Conservation (phyloP, 1,140 invertebrate species). For the Papilio xuthus region DNA sequence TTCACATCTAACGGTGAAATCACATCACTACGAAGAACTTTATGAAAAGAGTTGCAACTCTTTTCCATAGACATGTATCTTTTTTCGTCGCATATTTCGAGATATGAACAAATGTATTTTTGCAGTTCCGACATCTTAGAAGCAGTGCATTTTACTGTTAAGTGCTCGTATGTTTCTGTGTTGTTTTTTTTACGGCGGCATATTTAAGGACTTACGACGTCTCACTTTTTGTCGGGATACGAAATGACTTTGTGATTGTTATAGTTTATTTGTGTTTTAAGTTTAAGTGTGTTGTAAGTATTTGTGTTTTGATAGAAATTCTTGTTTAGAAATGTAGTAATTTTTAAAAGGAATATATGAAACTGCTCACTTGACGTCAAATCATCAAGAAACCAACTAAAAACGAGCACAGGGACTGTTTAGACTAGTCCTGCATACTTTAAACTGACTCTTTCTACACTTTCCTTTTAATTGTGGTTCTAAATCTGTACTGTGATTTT, state of each 20-base stretch:
- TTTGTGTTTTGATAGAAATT: not conserved
- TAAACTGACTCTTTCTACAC: too few relatives aligned
- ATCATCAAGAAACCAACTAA: too few relatives aligned
- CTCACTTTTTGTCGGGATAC: not conserved
- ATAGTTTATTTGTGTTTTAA: not conserved
- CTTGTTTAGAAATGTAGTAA: too few relatives aligned
- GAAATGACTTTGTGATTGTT: not conserved
- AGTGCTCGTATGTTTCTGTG: not conserved
- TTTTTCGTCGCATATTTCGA: not conserved
- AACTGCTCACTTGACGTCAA: too few relatives aligned
- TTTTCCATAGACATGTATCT: not conserved
- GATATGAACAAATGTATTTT: slow-evolving; percentile 60
- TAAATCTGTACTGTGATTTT: too few relatives aligned
- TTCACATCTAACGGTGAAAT: slow-evolving; percentile 66
- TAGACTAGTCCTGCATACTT: too few relatives aligned
- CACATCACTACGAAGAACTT: slow-evolving; percentile 55
- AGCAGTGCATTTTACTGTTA: slow-evolving; percentile 28
- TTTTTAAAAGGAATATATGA: too few relatives aligned
- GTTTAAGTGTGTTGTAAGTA: not conserved
- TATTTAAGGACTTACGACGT: not conserved
- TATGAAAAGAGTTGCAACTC: too few relatives aligned
- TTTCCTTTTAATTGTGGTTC: too few relatives aligned
- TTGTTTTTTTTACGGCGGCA: slow-evolving; percentile 10
- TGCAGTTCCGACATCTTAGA: slow-evolving; percentile 49
- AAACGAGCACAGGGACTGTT: too few relatives aligned